Percentiles rank a stretch among this genome's conserved stretches.
Conservation (phyloP, 2,113 vertebrate genomes). For the Salvelinus alpinus region DNA sequence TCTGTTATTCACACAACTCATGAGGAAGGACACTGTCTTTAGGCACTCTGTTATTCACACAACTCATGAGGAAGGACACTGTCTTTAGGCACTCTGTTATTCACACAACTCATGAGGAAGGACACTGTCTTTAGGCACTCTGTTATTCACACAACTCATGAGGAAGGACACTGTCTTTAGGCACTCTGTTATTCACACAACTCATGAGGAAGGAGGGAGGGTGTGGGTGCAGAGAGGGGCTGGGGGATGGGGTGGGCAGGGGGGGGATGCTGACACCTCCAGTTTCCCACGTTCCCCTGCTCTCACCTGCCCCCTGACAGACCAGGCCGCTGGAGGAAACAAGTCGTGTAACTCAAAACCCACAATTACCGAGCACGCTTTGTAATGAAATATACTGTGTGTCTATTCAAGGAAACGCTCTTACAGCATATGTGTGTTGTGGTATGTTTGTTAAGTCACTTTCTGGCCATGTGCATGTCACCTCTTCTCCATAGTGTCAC, state of each 20-base stretch:
- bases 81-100: too few relatives aligned
- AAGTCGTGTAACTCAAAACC: conserved; percentile 59
- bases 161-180: too few relatives aligned
- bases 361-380: conserved; percentile 62
- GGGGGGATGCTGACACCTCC: conserved; percentile 54
- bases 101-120: too few relatives aligned
- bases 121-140: background rate
- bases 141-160: too few relatives aligned
- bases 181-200: background rate
- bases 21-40: background rate
- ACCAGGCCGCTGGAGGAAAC: conserved; percentile 48
- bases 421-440: background rate
- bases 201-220: background rate
- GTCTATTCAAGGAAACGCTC: background rate
- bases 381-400: conserved; percentile 49
- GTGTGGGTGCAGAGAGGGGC: background rate
- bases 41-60: conserved; percentile 12
- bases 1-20: conserved; percentile 13
- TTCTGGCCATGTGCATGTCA: background rate
- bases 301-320: conserved; percentile 60
- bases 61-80: conserved; percentile 16
- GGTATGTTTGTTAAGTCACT: background rate
- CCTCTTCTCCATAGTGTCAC: conserved; percentile 7
- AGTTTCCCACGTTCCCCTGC: conserved; percentile 63
- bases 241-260: background rate